Conservation (phyloP, 1,140 invertebrate species). For the Sminthurides bifidus region DNA sequence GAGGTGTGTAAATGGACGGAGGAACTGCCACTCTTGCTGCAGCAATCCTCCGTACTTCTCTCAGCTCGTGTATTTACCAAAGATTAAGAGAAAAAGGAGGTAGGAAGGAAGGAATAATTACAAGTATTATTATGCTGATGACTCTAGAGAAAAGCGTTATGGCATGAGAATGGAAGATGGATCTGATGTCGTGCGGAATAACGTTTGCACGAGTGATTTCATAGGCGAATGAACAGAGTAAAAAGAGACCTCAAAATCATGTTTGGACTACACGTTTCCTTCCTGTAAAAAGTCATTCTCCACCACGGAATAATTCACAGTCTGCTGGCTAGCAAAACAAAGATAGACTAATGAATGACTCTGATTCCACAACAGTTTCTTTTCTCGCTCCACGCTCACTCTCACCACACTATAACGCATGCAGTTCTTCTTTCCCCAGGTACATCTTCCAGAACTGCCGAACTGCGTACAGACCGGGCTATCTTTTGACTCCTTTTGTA, state of each 20-base stretch:
- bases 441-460: too few relatives aligned
- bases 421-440: too few relatives aligned
- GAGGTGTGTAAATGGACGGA: too few relatives aligned
- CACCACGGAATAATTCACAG: constrained; percentile 21
- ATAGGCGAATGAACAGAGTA: constrained; percentile 23
- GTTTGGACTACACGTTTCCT: constrained; percentile 22
- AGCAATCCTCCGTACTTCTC: too few relatives aligned
- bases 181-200: constrained; percentile 37
- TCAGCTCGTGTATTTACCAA: too few relatives aligned
- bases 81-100: constrained; percentile 4
- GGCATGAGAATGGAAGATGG: constrained; percentile 9
- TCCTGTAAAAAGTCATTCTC: background rate
- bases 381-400: too few relatives aligned
- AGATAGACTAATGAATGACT: constrained; percentile 28
- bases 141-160: constrained; percentile 2
- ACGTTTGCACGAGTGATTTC: constrained; percentile 26
- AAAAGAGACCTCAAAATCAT: constrained; percentile 23
- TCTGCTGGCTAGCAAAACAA: constrained; percentile 26
- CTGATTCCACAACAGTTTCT: constrained; percentile 5
- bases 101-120: constrained; percentile 5
- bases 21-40: too few relatives aligned
- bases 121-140: constrained; percentile 9
- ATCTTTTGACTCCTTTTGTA: too few relatives aligned
- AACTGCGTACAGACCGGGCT: too few relatives aligned
- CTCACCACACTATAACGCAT: too few relatives aligned